Evolutionary conservation across 2,797 vertebrate species (phyloP), one percentile per base, ranked within the genome.

Genomic region (Tympanoctomys barrerae): DNA sequence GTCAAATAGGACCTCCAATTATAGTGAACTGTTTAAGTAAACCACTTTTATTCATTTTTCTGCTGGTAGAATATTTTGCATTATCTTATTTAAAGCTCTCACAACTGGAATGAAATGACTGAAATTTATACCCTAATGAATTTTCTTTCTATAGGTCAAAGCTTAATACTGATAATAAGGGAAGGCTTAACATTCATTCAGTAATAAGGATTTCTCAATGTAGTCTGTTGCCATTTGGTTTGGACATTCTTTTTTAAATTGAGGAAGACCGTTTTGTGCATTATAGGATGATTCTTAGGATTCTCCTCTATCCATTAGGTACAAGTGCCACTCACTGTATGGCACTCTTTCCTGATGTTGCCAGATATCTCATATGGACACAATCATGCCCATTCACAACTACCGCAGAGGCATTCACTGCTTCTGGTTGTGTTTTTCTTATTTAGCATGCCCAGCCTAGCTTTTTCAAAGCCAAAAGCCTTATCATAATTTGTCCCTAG

Each of bases 41-140:
- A 87, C 12, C 7, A 87, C 12, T 78, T 90, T 82, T 61, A 54
- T 62, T 93, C 49, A 82, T 75, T 16, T 16, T 5, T 94, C n/a
- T 21, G 81, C 46, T 62, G 13, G 36, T 75, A 90, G 94, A 71
- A 54, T 70, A 86, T 54, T 88, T 90, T 81, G 89, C 7, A 36
- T 64, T 91, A 64, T 75, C 89, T 94, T 97, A 87, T 94, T 96
- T 89, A 62, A 96, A 81, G 81, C 18, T 11, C 71, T 61, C 36
- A 59, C 46, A 79, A 39, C 82, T 91, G 49, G 62, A 68, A 75
- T 12, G 12, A 95, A 93, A 84, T 68, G 4, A 78, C 75, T 61
- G 14, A 91, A 78, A 91, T 94, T 54, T 87, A 24, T 73, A 28
- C 28, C 19, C 12, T 12, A 28, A 52, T 78, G 70, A 79, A 54